Evolutionary conservation across 2,797 vertebrate species (phyloP).

Genomic region (Hylomyscus alleni): DNA sequence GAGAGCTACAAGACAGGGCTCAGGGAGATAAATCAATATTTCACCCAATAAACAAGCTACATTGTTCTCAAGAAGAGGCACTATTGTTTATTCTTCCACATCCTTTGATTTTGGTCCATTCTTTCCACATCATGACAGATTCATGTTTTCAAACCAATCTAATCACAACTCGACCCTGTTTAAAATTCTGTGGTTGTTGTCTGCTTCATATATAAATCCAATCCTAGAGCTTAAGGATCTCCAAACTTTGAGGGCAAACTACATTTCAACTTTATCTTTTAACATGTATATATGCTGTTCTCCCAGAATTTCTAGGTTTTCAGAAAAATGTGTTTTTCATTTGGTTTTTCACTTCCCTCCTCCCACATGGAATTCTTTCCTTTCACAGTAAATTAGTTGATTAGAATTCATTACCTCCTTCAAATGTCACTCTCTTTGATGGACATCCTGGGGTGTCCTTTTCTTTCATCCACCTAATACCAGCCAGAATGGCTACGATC

Average conservation of each 20-base stretch:
- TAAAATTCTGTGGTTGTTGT: background rate
- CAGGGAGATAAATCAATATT: slow-evolving; percentile 66
- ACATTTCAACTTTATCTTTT: background rate
- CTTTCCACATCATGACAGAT: background rate
- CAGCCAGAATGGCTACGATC: too few species aligned
- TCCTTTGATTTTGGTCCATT: background rate
- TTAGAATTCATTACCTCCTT: background rate
- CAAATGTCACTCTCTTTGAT: background rate
- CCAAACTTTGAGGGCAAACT: background rate
- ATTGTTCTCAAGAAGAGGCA: slow-evolving; percentile 21
- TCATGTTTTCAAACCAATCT: slow-evolving; percentile 6
- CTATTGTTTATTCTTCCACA: slow-evolving; percentile 41
- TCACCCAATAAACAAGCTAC: slow-evolving; percentile 19
- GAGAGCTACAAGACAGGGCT: background rate
- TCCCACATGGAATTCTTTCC: background rate
- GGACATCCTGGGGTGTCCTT: background rate
- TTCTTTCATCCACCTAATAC: too few species aligned
- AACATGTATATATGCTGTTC: background rate
- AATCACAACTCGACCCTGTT: background rate
- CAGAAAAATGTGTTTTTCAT: background rate
- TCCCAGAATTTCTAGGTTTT: background rate
- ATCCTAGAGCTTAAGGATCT: background rate
- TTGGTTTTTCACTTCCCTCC: background rate
- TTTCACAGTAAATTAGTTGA: background rate
- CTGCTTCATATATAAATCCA: background rate